These are phyloP conservation scores for Tenualosa ilisha DNA, from an alignment of 2,797 vertebrate genomes.

Conservation along the genomic window DNA sequence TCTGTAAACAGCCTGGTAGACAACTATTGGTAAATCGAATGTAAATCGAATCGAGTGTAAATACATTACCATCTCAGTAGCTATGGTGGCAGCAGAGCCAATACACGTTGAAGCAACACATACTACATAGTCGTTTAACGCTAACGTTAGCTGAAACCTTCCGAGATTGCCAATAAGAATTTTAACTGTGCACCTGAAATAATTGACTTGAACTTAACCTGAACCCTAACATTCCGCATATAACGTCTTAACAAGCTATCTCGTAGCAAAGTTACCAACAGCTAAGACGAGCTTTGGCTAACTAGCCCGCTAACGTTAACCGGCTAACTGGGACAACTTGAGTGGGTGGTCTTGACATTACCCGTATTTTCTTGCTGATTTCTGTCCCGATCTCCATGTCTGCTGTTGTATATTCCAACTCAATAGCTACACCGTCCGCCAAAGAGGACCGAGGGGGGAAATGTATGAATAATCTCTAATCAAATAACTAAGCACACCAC, in stretches of 20 bases:
- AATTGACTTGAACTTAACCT: neutral
- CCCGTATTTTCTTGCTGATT: conserved; percentile 82
- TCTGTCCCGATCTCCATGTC: conserved; percentile 80
- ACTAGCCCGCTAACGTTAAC: conserved; percentile 48
- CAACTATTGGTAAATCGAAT: too few relatives aligned
- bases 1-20: neutral
- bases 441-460: neutral
- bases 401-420: neutral
- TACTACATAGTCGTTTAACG: neutral
- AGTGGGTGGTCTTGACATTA: conserved; percentile 34
- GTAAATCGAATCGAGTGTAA: too few relatives aligned
- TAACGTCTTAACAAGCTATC: conserved; percentile 11
- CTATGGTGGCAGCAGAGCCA: neutral
- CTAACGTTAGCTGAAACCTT: neutral
- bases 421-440: neutral
- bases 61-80: neutral
- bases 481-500: neutral
- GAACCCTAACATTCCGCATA: neutral
- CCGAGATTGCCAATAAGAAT: neutral
- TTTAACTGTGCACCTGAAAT: neutral
- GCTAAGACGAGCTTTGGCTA: neutral
- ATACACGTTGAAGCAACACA: neutral
- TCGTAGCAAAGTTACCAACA: conserved; percentile 33
- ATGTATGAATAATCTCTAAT: neutral
- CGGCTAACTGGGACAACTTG: neutral